These are phyloP conservation scores for Macheiramphus alcinus DNA, from an alignment of 2,113 vertebrate genomes.

Conservation along the genomic window DNA sequence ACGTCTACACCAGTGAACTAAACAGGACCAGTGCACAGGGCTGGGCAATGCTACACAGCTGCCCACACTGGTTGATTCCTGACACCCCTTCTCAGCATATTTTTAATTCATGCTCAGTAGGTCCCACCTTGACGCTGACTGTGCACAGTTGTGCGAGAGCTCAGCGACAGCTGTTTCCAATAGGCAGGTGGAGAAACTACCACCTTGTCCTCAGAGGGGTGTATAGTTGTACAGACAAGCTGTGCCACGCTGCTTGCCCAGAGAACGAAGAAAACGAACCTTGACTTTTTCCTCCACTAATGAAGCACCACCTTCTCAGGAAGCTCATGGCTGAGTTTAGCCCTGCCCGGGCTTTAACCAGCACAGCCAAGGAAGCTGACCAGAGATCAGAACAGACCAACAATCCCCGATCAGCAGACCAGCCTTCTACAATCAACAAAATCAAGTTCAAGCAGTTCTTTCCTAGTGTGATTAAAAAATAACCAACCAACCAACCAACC, in stretches of 20 bases:
- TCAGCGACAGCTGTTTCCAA: not conserved
- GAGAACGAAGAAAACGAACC: fast-evolving
- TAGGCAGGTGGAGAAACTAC: not conserved
- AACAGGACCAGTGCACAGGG: not conserved
- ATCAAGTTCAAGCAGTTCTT: not conserved
- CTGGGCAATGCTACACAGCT: not conserved
- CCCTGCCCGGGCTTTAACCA: not conserved
- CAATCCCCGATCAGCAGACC: not conserved
- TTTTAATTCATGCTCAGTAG: not conserved
- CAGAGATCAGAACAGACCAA: not conserved
- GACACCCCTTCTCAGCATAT: not conserved
- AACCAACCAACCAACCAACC: not conserved
- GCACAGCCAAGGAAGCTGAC: not conserved
- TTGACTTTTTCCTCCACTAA: not conserved
- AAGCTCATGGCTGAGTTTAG: not conserved
- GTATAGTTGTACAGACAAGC: not conserved
- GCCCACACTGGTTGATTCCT: not conserved
- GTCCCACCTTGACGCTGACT: not conserved
- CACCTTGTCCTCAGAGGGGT: not conserved
- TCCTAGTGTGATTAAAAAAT: not conserved
- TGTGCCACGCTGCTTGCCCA: not conserved
- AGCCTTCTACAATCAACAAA: not conserved
- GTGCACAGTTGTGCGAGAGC: not conserved
- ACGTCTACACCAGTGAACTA: not conserved
- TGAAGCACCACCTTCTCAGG: not conserved